phyloP scores from a whole-genome alignment of 1,140 invertebrate species.

The Drosophila virilis region DNA sequence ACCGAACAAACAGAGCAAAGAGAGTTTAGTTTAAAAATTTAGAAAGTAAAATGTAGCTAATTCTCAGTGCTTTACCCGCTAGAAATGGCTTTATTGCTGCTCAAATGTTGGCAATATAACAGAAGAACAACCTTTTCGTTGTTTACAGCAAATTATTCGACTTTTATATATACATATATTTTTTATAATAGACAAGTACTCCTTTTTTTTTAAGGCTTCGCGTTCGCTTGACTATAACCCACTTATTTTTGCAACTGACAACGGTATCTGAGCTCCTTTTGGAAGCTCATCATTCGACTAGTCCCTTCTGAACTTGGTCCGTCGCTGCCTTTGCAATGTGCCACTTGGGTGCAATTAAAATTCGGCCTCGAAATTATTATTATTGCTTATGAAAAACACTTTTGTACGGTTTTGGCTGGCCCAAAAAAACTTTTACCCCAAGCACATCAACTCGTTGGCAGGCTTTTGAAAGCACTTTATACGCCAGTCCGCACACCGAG shows the following conservation, averaged over 20 bases:
- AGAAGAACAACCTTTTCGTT: no score
- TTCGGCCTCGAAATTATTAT: slow-evolving; percentile 79
- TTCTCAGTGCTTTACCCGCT: no score
- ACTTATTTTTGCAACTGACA: slow-evolving; percentile 11
- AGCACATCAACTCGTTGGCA: slow-evolving; percentile 60
- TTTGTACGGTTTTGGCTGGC: slow-evolving; percentile 39
- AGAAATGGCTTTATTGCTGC: no score
- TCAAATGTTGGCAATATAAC: no score
- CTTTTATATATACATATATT: neutral
- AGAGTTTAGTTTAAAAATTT: no score
- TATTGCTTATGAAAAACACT: slow-evolving; percentile 80
- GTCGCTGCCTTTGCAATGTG: slow-evolving; percentile 61
- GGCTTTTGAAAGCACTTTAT: slow-evolving; percentile 80
- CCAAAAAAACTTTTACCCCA: slow-evolving; percentile 25
- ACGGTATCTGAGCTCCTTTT: neutral
- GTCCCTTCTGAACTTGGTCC: slow-evolving; percentile 16
- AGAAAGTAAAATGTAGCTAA: no score
- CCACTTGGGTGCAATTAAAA: slow-evolving; percentile 78
- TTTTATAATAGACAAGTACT: neutral
- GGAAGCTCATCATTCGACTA: slow-evolving; percentile 35
- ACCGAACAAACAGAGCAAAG: no score
- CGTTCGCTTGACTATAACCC: no score
- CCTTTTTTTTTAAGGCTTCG: no score
- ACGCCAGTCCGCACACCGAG: slow-evolving; percentile 50
- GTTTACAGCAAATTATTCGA: no score